Evolutionary conservation across 2,888 invertebrate species (phyloP), one percentile per base, ranked within the genome.

Genomic region (Eupithecia subfuscata): DNA sequence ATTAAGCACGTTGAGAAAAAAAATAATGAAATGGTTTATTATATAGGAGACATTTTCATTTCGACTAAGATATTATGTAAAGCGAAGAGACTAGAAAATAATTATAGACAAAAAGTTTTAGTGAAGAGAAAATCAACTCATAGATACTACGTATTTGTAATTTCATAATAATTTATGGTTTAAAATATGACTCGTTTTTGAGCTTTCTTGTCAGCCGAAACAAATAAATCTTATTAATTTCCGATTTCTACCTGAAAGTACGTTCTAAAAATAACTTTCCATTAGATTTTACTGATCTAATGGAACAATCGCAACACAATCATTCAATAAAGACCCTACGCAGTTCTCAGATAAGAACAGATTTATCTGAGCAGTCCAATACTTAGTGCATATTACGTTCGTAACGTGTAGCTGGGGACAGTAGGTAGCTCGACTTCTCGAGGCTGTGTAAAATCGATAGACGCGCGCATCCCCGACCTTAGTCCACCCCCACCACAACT

Each of bases 361-460:
- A 60, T 25, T 25, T 25, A 22, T 25, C 60, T 60, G 60, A 60
- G 37, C n/a, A 67, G 30, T 34, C 16, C 45, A 22, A 74, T 56
- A 68, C 52, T 76, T 70, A 75, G 76, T 77, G 79, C 73, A 78
- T 77, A 74, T 73, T 75, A 75, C 78, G 75, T 79, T 84, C 80
- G 84, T 73, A 84, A 84, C 87, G 85, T n/a, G n/a, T 87, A 77
- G 78, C 79, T 79, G 88, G 86, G 87, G 87, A 88, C 85, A 30
- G 56, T 85, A 81, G 83, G 65, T 6, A 64, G 34, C 18, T 18
- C 82, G 84, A 79, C 87, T 86, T 81, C 84, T 82, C 79, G 83
- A 80, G 76, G 77, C 77, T 77, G 74, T 69, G 81, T 84, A 89
- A 92, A 94, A 94, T 94, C 94, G 88, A 94, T 94, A 94, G 92